Conservation (phyloP, 2,888 invertebrate species). For the Rhamphomyia laevipes region DNA sequence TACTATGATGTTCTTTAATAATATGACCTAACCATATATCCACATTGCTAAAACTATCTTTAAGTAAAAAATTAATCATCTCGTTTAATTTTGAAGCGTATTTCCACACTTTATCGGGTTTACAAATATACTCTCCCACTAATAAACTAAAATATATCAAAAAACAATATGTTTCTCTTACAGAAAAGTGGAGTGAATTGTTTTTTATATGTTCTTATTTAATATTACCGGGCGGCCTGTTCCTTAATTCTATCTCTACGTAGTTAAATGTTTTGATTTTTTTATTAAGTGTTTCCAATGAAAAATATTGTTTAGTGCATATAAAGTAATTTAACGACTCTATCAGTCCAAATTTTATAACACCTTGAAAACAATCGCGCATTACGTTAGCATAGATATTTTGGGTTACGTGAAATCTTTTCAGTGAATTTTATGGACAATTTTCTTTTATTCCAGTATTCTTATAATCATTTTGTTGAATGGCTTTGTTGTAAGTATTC, state of each 20-base stretch:
- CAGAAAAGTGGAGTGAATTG: slow-evolving; percentile 7
- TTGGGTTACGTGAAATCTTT: background rate
- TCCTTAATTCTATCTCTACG: slow-evolving; percentile 2
- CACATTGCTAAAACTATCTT: slow-evolving; percentile 6
- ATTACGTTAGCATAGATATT: background rate
- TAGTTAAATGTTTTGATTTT: slow-evolving; percentile 6
- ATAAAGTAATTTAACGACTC: slow-evolving; percentile 8
- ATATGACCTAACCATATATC: slow-evolving; percentile 6
- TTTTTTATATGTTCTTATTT: slow-evolving; percentile 6
- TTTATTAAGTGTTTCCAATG: slow-evolving; percentile 6
- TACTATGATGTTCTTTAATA: slow-evolving; percentile 5
- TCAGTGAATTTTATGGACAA: slow-evolving; percentile 5
- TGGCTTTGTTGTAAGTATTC: slow-evolving; percentile 5
- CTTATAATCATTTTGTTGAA: slow-evolving; percentile 6
- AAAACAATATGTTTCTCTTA: slow-evolving; percentile 9
- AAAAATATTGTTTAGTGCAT: background rate
- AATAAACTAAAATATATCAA: slow-evolving; percentile 9
- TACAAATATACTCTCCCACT: slow-evolving; percentile 7
- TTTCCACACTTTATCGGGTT: slow-evolving; percentile 8
- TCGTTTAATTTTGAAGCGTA: slow-evolving; percentile 9
- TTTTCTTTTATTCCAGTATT: slow-evolving; percentile 7
- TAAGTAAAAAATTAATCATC: slow-evolving; percentile 8
- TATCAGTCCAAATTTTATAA: slow-evolving; percentile 8
- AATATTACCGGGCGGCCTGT: slow-evolving; percentile 9
- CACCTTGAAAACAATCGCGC: slow-evolving; percentile 6